Evolutionary conservation across 1,140 invertebrate genomes (phyloP), one percentile per base, ranked within the genome.

Genomic region (Cyclargus thomasi): DNA sequence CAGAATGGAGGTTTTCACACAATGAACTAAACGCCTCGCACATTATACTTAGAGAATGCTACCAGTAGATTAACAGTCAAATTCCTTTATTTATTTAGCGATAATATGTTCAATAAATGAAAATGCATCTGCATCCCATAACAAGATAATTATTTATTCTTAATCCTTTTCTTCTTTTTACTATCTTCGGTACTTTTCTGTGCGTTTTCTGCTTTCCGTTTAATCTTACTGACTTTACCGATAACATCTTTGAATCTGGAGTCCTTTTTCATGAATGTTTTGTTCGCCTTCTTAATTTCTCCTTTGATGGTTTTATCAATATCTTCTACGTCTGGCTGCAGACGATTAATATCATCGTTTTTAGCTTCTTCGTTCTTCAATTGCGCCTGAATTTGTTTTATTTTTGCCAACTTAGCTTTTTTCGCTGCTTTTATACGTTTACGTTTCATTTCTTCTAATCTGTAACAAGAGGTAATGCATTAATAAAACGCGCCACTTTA

Each of bases 181-280:
- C 57, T 10, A 47, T 73, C 57, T 71, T 76, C 57, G 62, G 23
- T 36, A 57, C 70, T 74, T 57, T 78, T 80, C 55, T 74, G 73
- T 2, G 74, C 69, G 68, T 77, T 83, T 6, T 84, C 84, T 0
- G 89, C 83, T 75, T 90, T 91, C 23, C 83, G 78, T 76, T 88
- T 92, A 23, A 89, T 88, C 70, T 91, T 92, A 21, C 85, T 90
- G 10, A 91, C 80, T 75, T 92, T 91, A 11, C 91, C 91, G 3
- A 92, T 91, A 10, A 92, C 85, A 77, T 92, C 86, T 68, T 91
- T 91, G 55, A 91, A 91, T 23, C 90, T 77, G 4, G 86, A 81
- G 63, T 91, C 87, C 70, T 88, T 89, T 67, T 88, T 89, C 86
- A 90, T 91, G 10, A 90, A 72, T 18, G 65, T 79, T 69, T 88